Conservation (phyloP, 2,797 vertebrate genomes). For the Chlorospingus semifuscus region DNA sequence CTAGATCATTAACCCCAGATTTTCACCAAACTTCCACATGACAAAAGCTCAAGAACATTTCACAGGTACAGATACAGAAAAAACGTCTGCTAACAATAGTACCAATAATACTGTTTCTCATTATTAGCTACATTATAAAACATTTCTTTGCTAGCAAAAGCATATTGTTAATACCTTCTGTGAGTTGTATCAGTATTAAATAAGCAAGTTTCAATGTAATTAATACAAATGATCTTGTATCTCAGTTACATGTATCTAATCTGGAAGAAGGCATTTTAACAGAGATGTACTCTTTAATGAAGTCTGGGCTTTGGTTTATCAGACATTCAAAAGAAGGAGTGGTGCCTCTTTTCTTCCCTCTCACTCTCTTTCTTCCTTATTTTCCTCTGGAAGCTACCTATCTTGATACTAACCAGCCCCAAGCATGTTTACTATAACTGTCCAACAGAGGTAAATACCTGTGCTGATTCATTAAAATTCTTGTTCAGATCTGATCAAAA, state of each 20-base stretch:
- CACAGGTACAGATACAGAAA: not conserved
- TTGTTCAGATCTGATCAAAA: slow-evolving; percentile 51
- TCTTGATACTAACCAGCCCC: slow-evolving; percentile 21
- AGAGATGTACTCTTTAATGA: slow-evolving; percentile 1
- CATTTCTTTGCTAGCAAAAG: slow-evolving; percentile 8
- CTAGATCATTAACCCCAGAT: not conserved
- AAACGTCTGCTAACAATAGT: not conserved
- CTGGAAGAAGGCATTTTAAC: not conserved
- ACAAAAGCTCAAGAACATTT: not conserved
- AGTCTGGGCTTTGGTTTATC: not conserved
- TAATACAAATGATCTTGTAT: not conserved
- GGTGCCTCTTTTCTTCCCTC: not conserved
- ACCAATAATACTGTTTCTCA: not conserved
- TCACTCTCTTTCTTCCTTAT: not conserved
- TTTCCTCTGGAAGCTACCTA: slow-evolving; percentile 19
- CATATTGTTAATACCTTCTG: not conserved
- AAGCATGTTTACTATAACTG: slow-evolving; percentile 39
- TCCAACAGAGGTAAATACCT: slow-evolving; percentile 19
- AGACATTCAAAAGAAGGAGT: slow-evolving; percentile 5
- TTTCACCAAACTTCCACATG: not conserved
- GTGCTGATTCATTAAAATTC: slow-evolving; percentile 47
- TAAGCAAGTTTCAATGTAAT: not conserved
- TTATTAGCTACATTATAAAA: not conserved
- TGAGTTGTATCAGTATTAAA: not conserved
- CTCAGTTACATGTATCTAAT: not conserved